Percentiles rank a stretch among this genome's conserved stretches.
Conservation (phyloP, 2,113 vertebrate genomes). For the Saguinus imperator region DNA sequence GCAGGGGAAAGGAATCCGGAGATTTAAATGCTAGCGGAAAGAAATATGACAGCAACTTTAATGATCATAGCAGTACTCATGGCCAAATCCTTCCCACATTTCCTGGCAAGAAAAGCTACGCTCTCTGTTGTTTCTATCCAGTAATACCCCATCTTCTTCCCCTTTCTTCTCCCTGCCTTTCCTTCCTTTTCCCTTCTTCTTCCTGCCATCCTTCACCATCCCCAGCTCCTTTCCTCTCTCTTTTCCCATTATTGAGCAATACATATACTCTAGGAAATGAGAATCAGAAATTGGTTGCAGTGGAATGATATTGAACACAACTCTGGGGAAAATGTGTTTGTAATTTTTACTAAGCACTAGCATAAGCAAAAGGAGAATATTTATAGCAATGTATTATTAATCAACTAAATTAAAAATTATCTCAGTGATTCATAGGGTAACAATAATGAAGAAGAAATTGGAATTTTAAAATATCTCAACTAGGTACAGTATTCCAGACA, state of each 20-base stretch:
- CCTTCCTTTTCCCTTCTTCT: neutral
- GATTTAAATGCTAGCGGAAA: neutral
- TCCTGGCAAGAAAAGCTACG: neutral
- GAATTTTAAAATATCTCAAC: slow-evolving; percentile 29
- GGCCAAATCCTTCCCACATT: neutral
- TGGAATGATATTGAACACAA: neutral
- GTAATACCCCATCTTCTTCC: no score
- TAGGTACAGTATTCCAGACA: slow-evolving; percentile 42
- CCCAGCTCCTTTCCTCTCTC: neutral
- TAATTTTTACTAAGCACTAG: slow-evolving; percentile 9
- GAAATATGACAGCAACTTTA: neutral
- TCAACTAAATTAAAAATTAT: slow-evolving; percentile 68
- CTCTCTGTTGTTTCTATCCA: neutral
- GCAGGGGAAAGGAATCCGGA: neutral
- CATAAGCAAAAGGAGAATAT: slow-evolving; percentile 51
- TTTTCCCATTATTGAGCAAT: neutral
- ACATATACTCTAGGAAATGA: neutral
- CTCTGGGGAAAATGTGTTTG: slow-evolving; percentile 8
- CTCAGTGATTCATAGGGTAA: slow-evolving; percentile 57
- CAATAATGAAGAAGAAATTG: slow-evolving; percentile 59
- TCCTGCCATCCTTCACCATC: neutral
- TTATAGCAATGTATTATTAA: slow-evolving; percentile 54
- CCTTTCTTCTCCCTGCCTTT: no score
- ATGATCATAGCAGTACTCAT: neutral
- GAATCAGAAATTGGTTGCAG: slow-evolving; percentile 1